A percentile compares a stretch with the other conserved stretches of the same genome.
These are phyloP conservation scores for Nyctibius bracteatus DNA, from an alignment of 2,113 vertebrate genomes.

Conservation along the genomic window DNA sequence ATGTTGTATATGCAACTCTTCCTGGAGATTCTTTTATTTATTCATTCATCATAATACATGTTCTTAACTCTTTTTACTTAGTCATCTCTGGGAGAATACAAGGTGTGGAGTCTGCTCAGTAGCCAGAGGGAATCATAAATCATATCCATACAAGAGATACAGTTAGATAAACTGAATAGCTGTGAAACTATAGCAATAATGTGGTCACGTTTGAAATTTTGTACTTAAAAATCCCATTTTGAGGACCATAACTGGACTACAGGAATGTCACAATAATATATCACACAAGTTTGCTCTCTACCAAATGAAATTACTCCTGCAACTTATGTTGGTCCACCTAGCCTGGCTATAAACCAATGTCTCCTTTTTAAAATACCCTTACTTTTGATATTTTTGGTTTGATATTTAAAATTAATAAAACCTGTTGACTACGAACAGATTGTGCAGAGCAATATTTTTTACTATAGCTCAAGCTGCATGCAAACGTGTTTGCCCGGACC, in stretches of 20 bases:
- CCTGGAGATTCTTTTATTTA: not conserved
- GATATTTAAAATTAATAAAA: not conserved
- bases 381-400: not conserved
- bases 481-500: not conserved
- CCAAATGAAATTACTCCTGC: not conserved
- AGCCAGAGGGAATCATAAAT: not conserved
- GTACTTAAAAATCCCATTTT: not conserved
- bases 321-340: not conserved
- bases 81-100: not conserved
- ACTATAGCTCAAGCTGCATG: not conserved
- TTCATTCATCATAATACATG: not conserved
- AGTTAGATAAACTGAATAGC: not conserved
- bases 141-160: not conserved
- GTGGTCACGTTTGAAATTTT: not conserved
- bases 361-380: not conserved
- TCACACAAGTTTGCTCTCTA: not conserved
- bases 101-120: slow-evolving; percentile 17
- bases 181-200: not conserved
- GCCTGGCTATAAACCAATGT: not conserved
- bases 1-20: not conserved
- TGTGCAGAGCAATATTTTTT: not conserved
- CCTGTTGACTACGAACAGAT: not conserved
- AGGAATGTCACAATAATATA: not conserved
- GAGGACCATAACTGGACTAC: not conserved
- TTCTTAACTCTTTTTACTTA: slow-evolving; percentile 27